Conservation (phyloP, 2,888 invertebrate species). For the Pammene aurita region DNA sequence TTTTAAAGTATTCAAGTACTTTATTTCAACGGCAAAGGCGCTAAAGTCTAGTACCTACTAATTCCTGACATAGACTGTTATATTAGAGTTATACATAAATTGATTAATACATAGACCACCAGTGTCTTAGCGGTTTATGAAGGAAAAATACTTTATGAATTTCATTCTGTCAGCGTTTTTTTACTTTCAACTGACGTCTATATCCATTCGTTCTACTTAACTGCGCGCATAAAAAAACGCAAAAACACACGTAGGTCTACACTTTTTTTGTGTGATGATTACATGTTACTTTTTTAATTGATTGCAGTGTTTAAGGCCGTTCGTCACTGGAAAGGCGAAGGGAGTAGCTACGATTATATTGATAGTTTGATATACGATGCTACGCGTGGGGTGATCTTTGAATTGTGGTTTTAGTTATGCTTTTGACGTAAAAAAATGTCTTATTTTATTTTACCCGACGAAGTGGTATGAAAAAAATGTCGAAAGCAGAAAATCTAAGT, state of each 20-base stretch:
- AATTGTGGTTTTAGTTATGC: background rate
- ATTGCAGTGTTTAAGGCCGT: constrained; percentile 38
- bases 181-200: constrained; percentile 15
- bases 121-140: too few species aligned
- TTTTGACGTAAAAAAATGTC: background rate
- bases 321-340: constrained; percentile 33
- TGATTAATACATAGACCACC: too few species aligned
- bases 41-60: too few species aligned
- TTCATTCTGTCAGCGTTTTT: background rate
- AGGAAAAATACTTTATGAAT: too few species aligned
- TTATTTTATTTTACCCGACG: too few species aligned
- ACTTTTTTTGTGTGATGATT: constrained; percentile 36
- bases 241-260: constrained; percentile 29
- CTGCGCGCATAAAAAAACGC: constrained; percentile 23
- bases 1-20: too few species aligned
- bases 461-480: too few species aligned
- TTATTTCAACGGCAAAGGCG: too few species aligned
- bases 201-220: constrained; percentile 18
- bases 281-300: constrained; percentile 37
- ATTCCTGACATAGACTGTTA: too few species aligned
- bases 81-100: too few species aligned
- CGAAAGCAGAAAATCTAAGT: background rate
- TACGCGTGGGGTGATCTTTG: constrained; percentile 12
- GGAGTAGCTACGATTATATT: constrained; percentile 29
- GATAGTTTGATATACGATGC: constrained; percentile 23